Conservation (phyloP, 2,113 vertebrate species). For the Peromyscus leucopus region DNA sequence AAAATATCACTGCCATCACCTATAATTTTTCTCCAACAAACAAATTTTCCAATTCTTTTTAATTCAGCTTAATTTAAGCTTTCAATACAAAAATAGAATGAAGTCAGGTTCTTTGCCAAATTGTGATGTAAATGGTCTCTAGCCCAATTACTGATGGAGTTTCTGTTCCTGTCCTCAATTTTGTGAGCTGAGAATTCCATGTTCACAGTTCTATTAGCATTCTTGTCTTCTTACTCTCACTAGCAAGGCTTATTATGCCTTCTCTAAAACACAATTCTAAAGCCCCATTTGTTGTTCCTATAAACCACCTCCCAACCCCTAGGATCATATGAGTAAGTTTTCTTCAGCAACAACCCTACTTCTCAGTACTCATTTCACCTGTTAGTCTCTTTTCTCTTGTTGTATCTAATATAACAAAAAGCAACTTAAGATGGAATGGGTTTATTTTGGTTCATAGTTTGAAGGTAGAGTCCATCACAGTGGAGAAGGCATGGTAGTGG, state of each 20-base stretch:
- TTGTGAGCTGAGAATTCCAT: not conserved
- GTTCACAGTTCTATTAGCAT: not conserved
- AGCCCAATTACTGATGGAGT: not conserved
- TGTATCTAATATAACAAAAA: not conserved
- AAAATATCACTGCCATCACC: no score
- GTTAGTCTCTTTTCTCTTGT: not conserved
- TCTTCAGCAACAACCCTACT: not conserved
- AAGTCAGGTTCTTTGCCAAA: not conserved
- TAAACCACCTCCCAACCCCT: not conserved
- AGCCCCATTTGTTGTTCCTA: not conserved
- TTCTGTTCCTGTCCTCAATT: not conserved
- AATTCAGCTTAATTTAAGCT: not conserved
- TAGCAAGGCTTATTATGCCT: not conserved
- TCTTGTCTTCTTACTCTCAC: not conserved
- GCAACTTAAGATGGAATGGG: not conserved
- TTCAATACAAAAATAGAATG: not conserved
- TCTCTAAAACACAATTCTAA: not conserved
- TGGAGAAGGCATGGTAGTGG: not conserved
- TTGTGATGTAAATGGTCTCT: not conserved
- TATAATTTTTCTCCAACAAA: not conserved
- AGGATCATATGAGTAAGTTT: not conserved
- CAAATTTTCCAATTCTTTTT: not conserved
- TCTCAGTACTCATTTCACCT: not conserved
- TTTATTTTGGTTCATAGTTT: not conserved
- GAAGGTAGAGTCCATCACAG: not conserved